These are phyloP conservation scores for Megalops atlanticus DNA, from an alignment of 2,113 vertebrate genomes.

Conservation along the genomic window DNA sequence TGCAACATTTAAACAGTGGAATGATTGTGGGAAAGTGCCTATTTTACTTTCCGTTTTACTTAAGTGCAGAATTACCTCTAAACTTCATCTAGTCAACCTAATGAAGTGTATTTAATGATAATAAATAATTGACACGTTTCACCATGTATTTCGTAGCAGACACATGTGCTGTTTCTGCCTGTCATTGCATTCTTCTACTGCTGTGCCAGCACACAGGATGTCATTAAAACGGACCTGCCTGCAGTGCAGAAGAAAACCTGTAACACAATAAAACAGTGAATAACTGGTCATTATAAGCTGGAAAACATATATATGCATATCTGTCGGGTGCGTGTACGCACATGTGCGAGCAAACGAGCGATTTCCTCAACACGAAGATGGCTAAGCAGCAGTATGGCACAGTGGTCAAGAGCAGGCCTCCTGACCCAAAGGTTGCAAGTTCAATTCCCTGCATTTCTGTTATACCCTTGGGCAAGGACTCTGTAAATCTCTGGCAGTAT, in stretches of 20 bases:
- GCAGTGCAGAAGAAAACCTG: constrained; percentile 40
- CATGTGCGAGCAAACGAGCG: too few relatives aligned
- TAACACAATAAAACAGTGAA: constrained; percentile 22
- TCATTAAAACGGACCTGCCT: constrained; percentile 6
- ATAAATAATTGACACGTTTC: constrained; percentile 5
- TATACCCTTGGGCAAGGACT: too few relatives aligned
- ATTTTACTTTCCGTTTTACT: constrained; percentile 38
- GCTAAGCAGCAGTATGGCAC: too few relatives aligned
- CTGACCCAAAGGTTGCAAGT: too few relatives aligned
- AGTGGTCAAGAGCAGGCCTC: too few relatives aligned
- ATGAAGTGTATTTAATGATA: not conserved
- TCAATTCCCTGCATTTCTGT: too few relatives aligned
- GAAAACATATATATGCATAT: not conserved
- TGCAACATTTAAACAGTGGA: constrained; percentile 26
- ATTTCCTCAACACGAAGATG: too few relatives aligned
- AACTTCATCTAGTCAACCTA: constrained; percentile 1
- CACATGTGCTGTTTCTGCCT: constrained; percentile 22
- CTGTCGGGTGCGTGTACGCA: too few relatives aligned
- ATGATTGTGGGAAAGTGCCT: constrained; percentile 41
- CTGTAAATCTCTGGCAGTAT: too few relatives aligned
- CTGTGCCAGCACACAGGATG: constrained; percentile 17
- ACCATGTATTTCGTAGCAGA: constrained; percentile 21
- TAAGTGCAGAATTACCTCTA: constrained; percentile 19
- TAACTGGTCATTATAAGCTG: not conserved
- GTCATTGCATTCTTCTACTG: constrained; percentile 2